Evolutionary conservation across 2,113 vertebrate species (phyloP), one percentile per base, ranked within the genome.

Genomic region (Hemiprocne comata): DNA sequence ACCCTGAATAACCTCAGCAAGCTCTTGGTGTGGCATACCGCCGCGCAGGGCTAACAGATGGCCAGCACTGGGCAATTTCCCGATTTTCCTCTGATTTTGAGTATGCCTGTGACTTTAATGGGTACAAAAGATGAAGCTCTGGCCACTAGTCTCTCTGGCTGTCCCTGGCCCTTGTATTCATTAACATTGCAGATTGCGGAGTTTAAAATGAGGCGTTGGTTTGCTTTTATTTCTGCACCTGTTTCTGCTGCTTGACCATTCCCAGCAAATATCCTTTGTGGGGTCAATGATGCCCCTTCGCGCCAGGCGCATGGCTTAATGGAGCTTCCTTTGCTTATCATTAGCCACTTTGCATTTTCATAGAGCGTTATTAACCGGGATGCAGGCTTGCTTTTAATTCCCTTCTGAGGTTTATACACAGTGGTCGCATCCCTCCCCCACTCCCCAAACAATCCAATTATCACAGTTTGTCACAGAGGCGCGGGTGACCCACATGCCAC

Each of bases 391-490:
- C 93, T 96, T 95, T 91, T 95, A 94, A 95, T 94, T 95, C 95
- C 71, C 24, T 88, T 91, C 84, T 64, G 85, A 94, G 85, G 81
- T 79, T 95, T 44, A 87, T 71, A 71, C 93, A 54, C 87, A 60
- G 74, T 11, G 11, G 77, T 91, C 73, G 9, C 89, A 72, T 83
- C 91, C 82, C 90, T 80, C 55, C 58, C 83, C 83, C 57, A 1
- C 38, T 93, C 69, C 88, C 77, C 91, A 91, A 95, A 92, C 85
- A 87, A 87, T 97, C 89, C 94, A 91, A 92, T 95, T 96, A 95
- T 93, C 85, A 93, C 82, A 97, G 92, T 94, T 95, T 86, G 80
- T 94, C 94, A 90, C 86, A 88, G 38, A 75, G 75, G 54, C 23
- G 4, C 25, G 42, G 54, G 26, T 90, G 92, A 78, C 74, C 97